phyloP scores from a whole-genome alignment of 2,888 invertebrate species.

The Uropetala carovei region DNA sequence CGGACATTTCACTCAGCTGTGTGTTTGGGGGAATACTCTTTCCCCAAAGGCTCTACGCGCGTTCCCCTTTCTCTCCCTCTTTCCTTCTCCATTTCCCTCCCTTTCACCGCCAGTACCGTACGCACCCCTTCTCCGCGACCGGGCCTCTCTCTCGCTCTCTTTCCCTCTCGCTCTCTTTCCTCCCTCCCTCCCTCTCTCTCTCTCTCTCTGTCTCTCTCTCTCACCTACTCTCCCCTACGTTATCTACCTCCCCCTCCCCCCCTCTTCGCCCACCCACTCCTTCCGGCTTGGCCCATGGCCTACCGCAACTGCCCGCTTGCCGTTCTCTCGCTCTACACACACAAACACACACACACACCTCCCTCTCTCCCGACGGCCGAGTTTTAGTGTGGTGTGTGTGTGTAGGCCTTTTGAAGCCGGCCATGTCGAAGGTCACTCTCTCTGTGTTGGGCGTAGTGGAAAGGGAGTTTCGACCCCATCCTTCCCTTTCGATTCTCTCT shows the following conservation, averaged over 20 bases:
- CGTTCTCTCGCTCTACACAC: neutral
- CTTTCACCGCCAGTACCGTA: neutral
- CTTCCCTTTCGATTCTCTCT: neutral
- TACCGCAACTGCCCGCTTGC: slow-evolving; percentile 49
- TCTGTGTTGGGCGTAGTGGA: neutral
- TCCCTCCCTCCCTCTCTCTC: neutral
- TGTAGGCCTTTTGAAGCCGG: slow-evolving; percentile 15
- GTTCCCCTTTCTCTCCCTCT: too few species aligned
- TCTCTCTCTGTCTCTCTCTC: neutral
- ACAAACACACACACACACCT: neutral
- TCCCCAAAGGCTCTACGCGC: too few species aligned
- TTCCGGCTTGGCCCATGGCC: slow-evolving; percentile 46
- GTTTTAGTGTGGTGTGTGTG: neutral
- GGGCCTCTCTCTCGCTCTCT: neutral
- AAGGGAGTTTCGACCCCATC: too few species aligned
- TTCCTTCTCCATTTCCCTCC: neutral
- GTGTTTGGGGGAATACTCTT: neutral
- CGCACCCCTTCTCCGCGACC: neutral
- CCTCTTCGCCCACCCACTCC: neutral
- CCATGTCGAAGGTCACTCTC: slow-evolving; percentile 26
- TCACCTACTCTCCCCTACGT: neutral
- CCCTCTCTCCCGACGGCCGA: neutral
- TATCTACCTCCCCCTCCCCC: slow-evolving; percentile 13
- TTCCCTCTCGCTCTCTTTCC: neutral
- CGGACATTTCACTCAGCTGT: slow-evolving; percentile 36